Conservation (phyloP, 2,113 vertebrate genomes). For the Acinonyx jubatus region DNA sequence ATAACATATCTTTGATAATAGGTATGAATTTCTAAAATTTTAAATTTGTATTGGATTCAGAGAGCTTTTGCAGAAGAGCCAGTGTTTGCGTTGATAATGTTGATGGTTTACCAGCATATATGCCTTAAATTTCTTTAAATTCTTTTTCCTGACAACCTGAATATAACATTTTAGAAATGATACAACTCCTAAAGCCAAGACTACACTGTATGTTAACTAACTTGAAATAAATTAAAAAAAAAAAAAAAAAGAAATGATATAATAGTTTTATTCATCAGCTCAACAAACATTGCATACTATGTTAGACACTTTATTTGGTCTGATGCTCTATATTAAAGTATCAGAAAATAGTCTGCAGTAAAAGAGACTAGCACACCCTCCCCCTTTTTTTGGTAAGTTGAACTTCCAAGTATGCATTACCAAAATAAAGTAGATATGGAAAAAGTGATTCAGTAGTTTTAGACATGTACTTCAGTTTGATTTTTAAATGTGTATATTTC, state of each 20-base stretch:
- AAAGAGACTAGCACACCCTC: neutral
- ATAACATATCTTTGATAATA: neutral
- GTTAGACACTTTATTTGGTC: neutral
- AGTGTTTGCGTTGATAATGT: neutral
- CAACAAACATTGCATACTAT: neutral
- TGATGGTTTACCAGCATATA: neutral
- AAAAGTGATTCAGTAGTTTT: neutral
- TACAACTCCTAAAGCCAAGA: neutral
- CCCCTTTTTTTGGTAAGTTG: neutral
- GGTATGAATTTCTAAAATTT: neutral
- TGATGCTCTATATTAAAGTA: constrained; percentile 1
- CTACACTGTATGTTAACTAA: too few relatives aligned
- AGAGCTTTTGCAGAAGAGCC: neutral
- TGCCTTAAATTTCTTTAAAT: neutral
- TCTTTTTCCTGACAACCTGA: constrained; percentile 26
- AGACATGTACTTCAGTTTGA: neutral
- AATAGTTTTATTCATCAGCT: neutral
- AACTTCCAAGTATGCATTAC: constrained; percentile 5
- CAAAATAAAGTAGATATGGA: neutral
- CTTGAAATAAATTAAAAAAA: too few relatives aligned
- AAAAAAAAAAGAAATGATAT: neutral
- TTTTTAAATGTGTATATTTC: neutral
- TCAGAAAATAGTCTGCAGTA: neutral
- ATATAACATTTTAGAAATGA: neutral
- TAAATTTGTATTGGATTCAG: constrained; percentile 11